Evolutionary conservation across 2,797 vertebrate genomes (phyloP), one percentile per base, ranked within the genome.

Genomic region (Corythornis leucogaster): DNA sequence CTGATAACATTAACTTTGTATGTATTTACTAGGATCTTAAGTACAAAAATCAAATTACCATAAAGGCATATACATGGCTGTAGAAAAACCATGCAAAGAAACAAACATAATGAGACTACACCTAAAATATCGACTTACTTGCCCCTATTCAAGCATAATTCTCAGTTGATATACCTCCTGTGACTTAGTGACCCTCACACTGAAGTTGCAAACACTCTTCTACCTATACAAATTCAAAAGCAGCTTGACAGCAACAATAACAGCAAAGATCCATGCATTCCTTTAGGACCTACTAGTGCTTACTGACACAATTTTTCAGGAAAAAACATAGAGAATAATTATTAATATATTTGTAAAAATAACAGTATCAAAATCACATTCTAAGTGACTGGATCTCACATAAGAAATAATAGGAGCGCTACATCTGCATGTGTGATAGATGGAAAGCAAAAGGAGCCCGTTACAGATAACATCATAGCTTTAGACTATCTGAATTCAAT

Each of bases 31-130:
- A 84, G 59, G 70, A 84, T 77, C 76, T 59, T 84, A 86, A 78
- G 53, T 58, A 77, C 33, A 84, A 93, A 94, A 88, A 90, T 24
- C 63, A 86, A 77, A 88, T 90, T 80, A 88, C 24, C 59, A 70
- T 77, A 84, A 84, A 91, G 59, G 55, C 38, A 70, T 16, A 67
- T 26, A 30, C 30, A n/a, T 8, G 14, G 58, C 57, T 88, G 55
- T 50, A 67, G 42, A 91, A 78, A 35, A 89, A 57, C 8, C 59
- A 75, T 5, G 80, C 35, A 81, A 78, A 75, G 35, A 24, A 87
- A 62, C 14, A 83, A 57, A 89, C 55, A 6, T 2, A 8, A 21
- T 9, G 8, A 88, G 53, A 84, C 79, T 31, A 74, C 15, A 80
- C 17, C 6, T 71, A 74, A 93, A 79, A 79, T 21, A 84, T 31